These are phyloP conservation scores for Tupaia chinensis DNA, from an alignment of 2,113 vertebrate species.

Conservation along the genomic window DNA sequence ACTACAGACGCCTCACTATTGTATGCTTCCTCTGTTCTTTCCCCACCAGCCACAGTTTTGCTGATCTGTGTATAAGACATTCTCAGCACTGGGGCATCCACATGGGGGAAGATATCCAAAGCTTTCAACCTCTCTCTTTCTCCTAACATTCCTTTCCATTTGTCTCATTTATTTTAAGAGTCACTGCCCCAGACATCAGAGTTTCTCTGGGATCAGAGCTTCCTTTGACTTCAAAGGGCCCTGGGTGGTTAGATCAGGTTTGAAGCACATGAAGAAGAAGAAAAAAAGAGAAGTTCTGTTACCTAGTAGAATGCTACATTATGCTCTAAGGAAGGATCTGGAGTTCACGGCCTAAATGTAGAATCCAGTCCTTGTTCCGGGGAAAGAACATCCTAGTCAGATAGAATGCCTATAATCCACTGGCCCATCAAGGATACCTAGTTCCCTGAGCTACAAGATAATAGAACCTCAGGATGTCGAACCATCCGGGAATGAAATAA, in stretches of 20 bases:
- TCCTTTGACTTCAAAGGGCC: slow-evolving; percentile 68
- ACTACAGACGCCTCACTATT: background rate
- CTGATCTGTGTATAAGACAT: background rate
- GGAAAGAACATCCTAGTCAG: slow-evolving; percentile 75
- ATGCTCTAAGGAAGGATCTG: slow-evolving; percentile 55
- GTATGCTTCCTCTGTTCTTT: background rate
- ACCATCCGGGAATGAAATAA: slow-evolving; percentile 31
- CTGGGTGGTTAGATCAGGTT: slow-evolving; percentile 66
- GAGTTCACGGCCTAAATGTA: background rate
- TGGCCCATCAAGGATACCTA: slow-evolving; percentile 12
- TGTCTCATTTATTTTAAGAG: slow-evolving; percentile 54
- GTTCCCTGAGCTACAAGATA: background rate
- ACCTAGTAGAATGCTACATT: slow-evolving; percentile 66
- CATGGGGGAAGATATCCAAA: background rate
- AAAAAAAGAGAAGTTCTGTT: slow-evolving; percentile 47
- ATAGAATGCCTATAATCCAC: background rate
- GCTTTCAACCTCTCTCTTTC: background rate
- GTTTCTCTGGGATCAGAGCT: slow-evolving; percentile 51
- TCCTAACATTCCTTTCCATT: slow-evolving; percentile 9
- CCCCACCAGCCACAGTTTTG: background rate
- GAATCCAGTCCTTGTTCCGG: slow-evolving; percentile 70
- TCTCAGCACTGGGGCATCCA: background rate
- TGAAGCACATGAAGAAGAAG: slow-evolving; percentile 47
- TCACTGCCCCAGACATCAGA: slow-evolving; percentile 44
- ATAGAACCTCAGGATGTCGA: slow-evolving; percentile 18